Conservation (phyloP, 2,113 vertebrate species). For the Eudorcas thomsonii region DNA sequence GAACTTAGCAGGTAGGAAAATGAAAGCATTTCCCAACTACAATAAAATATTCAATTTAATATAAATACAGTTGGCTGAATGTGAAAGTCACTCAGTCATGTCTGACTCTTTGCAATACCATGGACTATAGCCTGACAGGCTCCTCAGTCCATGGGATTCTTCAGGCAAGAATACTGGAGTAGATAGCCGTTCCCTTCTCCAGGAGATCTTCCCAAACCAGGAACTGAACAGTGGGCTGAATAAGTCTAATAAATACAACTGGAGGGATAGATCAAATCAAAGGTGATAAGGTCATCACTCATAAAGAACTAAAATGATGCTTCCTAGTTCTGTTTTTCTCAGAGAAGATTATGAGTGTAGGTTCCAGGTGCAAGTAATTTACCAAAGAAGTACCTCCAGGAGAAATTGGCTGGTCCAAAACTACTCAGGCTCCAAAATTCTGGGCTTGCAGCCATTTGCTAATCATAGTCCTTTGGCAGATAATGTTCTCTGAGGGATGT, state of each 20-base stretch:
- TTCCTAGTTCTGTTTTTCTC: neutral
- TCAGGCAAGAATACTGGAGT: neutral
- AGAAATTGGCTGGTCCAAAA: neutral
- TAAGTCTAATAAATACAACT: neutral
- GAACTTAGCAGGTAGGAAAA: neutral
- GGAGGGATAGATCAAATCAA: neutral
- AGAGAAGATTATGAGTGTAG: neutral
- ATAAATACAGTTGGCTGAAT: neutral
- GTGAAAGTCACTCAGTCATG: neutral
- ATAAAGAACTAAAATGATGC: neutral
- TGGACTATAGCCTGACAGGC: neutral
- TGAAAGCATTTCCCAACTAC: neutral
- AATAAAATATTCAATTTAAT: neutral
- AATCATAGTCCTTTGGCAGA: neutral
- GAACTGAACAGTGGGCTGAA: neutral
- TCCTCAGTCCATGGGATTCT: neutral
- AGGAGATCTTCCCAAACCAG: neutral
- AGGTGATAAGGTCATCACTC: neutral
- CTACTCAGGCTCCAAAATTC: neutral
- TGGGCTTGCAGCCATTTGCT: neutral
- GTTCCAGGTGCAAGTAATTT: neutral
- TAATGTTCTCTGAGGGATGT: neutral
- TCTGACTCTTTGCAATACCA: neutral
- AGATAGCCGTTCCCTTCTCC: neutral
- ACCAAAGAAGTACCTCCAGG: neutral